Evolutionary conservation across 2,113 vertebrate species (phyloP), one percentile per base, ranked within the genome.

Genomic region (Gymnobelideus leadbeateri): DNA sequence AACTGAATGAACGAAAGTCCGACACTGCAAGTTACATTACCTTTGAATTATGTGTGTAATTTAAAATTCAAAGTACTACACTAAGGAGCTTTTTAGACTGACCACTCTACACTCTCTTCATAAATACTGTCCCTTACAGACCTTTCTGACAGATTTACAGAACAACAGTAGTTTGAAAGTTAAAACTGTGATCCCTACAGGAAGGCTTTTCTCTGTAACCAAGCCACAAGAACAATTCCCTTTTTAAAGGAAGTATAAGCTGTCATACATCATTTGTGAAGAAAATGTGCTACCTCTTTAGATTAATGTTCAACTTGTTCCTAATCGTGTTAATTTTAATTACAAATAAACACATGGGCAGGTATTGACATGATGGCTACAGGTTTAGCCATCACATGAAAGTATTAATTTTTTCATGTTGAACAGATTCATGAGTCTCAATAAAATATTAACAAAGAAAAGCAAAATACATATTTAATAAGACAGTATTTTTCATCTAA

Each of bases 51-150:
- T 99, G 98, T 97, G 98, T 93, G 91, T 98, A 98, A 99, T 99
- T 99, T 99, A 99, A 99, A 99, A 99, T 99, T 99, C 99, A 99
- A 99, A 99, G 99, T 98, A 99, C 99, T 98, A 98, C 98, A 98
- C 99, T 98, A 98, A 99, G 99, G 99, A 99, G 99, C 99, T 98
- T 98, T 98, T 98, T 96, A 98, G 97, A 98, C 98, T 98, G 99
- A 98, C 99, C 99, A 98, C 98, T 99, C 98, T 97, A 93, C 98
- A 98, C 98, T 98, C 98, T 98, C 98, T 98, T 98, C 98, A 97
- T 98, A 97, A 95, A 98, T 97, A 98, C 91, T 96, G 94, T 97
- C 97, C 98, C 98, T 98, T 96, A 95, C 98, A 98, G 96, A 97
- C 98, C 98, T 94, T 96, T 96, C 95, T 68, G 93, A 95, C 95